These are phyloP conservation scores for Drosophila mayaguana DNA, from an alignment of 2,888 invertebrate genomes.

Conservation along the genomic window DNA sequence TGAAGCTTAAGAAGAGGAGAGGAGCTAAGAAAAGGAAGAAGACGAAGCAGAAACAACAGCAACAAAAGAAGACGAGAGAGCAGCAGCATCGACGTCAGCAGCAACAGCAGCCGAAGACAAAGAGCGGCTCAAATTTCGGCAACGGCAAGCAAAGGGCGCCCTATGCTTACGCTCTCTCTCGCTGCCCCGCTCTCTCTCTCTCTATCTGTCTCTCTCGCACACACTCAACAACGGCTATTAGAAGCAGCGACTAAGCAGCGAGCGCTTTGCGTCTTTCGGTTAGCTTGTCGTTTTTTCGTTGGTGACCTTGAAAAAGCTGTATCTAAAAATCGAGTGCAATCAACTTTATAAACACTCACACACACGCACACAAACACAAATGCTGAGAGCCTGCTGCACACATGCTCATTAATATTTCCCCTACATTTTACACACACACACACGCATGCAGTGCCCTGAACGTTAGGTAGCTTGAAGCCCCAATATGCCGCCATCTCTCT, in stretches of 20 bases:
- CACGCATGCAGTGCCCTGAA: constrained; percentile 38
- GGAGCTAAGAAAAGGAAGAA: not conserved
- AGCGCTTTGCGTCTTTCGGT: constrained; percentile 61
- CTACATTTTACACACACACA: constrained; percentile 60
- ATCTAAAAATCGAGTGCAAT: constrained; percentile 85
- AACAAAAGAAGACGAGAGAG: constrained; percentile 8
- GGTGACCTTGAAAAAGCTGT: constrained; percentile 85
- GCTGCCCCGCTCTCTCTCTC: too few relatives aligned
- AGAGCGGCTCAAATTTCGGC: constrained; percentile 51
- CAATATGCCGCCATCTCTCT: constrained; percentile 39
- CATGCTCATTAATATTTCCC: constrained; percentile 67
- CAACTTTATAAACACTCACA: constrained; percentile 81
- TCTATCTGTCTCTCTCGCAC: not conserved
- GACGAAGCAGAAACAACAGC: not conserved
- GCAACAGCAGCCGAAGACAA: constrained; percentile 21
- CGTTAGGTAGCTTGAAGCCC: constrained; percentile 72
- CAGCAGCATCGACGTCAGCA: not conserved
- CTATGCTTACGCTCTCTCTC: not conserved
- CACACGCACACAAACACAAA: constrained; percentile 26
- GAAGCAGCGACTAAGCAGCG: constrained; percentile 59
- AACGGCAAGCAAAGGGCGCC: constrained; percentile 40
- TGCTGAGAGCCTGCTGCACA: constrained; percentile 50
- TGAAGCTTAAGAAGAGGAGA: not conserved
- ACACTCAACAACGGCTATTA: constrained; percentile 27
- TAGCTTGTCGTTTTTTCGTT: constrained; percentile 75